phyloP scores from a whole-genome alignment of 2,888 invertebrate species.

The Scrobipalpa atriplicella region DNA sequence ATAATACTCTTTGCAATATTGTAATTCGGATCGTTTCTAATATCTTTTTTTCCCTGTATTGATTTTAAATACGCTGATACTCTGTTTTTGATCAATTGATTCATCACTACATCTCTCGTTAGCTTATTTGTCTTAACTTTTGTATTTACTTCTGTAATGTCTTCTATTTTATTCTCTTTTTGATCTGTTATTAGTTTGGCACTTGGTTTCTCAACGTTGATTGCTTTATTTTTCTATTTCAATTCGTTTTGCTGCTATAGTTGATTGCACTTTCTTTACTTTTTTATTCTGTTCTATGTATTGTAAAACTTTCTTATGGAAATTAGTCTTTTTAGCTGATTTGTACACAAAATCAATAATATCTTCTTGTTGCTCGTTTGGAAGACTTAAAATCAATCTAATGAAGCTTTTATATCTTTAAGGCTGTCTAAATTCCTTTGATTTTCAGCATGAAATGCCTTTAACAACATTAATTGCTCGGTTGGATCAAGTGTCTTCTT shows the following conservation, averaged over 20 bases:
- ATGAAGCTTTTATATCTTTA: conserved; percentile 46
- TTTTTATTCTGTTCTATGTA: conserved; percentile 40
- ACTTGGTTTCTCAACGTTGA: neutral
- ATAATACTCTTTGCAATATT: conserved; percentile 61
- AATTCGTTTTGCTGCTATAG: neutral
- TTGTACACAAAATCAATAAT: conserved; percentile 56
- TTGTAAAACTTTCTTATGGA: conserved; percentile 51
- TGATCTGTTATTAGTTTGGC: neutral
- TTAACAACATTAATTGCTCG: conserved; percentile 56
- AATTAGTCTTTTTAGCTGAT: conserved; percentile 47
- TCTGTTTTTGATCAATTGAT: conserved; percentile 66
- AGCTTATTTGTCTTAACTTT: conserved; percentile 43
- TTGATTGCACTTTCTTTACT: conserved; percentile 22
- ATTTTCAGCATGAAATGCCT: conserved; percentile 56
- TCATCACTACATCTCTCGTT: conserved; percentile 61
- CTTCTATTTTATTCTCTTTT: neutral
- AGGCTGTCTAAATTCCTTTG: conserved; percentile 50
- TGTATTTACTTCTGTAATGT: conserved; percentile 21
- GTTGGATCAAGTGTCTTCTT: conserved; percentile 35
- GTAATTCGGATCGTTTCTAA: conserved; percentile 53
- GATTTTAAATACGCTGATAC: conserved; percentile 53
- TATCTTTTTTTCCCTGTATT: conserved; percentile 50
- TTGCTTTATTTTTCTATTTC: neutral
- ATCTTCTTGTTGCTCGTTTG: conserved; percentile 44
- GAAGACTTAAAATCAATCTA: conserved; percentile 40